Evolutionary conservation across 2,888 invertebrate genomes (phyloP).

Genomic region (Lycaena phlaeas): DNA sequence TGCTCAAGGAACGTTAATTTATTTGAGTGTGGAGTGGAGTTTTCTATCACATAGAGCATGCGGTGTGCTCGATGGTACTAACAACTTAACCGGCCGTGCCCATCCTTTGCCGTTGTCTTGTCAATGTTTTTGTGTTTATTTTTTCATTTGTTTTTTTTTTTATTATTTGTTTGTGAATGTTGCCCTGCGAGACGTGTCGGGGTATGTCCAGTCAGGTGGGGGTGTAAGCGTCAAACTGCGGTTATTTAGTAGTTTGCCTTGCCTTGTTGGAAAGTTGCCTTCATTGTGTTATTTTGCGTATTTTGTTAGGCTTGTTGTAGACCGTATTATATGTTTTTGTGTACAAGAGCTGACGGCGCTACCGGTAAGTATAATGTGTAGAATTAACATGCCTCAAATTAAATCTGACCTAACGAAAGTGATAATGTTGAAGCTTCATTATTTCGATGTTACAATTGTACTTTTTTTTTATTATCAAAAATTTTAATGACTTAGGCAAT

Average conservation of each 20-base stretch:
- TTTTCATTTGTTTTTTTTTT: constrained; percentile 33
- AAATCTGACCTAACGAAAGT: constrained; percentile 30
- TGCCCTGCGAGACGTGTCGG: constrained; percentile 50
- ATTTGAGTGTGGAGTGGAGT: constrained; percentile 72
- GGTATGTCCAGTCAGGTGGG: constrained; percentile 47
- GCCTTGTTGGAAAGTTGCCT: constrained; percentile 52
- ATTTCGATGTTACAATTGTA: constrained; percentile 44
- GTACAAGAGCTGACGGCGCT: constrained; percentile 29
- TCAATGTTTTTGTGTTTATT: constrained; percentile 37
- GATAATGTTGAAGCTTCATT: constrained; percentile 47
- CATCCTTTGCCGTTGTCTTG: constrained; percentile 64
- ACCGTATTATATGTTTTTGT: constrained; percentile 48
- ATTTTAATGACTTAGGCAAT: constrained; percentile 41
- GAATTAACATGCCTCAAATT: constrained; percentile 29
- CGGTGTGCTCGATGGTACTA: constrained; percentile 50
- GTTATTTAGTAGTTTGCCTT: constrained; percentile 44
- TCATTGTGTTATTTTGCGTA: constrained; percentile 63
- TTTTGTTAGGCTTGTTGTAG: constrained; percentile 66
- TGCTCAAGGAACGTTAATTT: constrained; percentile 48
- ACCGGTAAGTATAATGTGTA: constrained; percentile 54
- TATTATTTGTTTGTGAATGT: constrained; percentile 53
- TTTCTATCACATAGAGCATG: constrained; percentile 57
- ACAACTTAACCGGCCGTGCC: constrained; percentile 48
- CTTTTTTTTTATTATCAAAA: no score
- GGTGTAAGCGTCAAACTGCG: constrained; percentile 59